phyloP scores from a whole-genome alignment of 92 coral and sea anemone species.

The Zoanthus sociatus region DNA sequence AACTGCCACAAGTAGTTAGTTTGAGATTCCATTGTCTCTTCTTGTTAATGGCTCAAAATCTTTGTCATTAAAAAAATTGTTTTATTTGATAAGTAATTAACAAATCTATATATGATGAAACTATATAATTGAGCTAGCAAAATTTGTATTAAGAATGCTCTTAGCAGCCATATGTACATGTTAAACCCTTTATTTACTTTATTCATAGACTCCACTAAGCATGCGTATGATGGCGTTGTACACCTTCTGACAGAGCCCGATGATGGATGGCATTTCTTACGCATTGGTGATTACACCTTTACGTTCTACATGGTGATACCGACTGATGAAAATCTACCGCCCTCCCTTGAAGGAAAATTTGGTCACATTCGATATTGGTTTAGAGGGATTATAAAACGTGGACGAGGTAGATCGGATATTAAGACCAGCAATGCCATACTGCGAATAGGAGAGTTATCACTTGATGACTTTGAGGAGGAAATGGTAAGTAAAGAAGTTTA shows the following conservation, averaged over 20 bases:
- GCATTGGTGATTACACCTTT: constrained; percentile 55
- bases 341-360: constrained; percentile 74
- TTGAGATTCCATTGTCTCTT: too few relatives aligned
- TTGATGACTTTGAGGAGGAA: constrained; percentile 64
- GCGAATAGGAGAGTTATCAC: constrained; percentile 60
- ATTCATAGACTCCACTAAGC: not conserved
- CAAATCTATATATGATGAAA: too few relatives aligned
- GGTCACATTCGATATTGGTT: constrained; percentile 81
- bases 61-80: too few relatives aligned
- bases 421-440: constrained; percentile 66
- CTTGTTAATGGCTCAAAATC: too few relatives aligned
- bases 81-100: too few relatives aligned
- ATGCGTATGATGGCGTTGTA: not conserved
- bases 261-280: not conserved
- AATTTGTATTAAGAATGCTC: too few relatives aligned
- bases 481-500: constrained; percentile 34
- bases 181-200: not conserved
- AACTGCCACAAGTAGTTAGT: too few relatives aligned
- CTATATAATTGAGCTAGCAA: too few relatives aligned
- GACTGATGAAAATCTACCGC: constrained; percentile 64
- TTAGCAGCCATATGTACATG: not conserved
- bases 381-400: constrained; percentile 71
- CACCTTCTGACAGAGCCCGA: not conserved
- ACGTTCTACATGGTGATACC: constrained; percentile 77
- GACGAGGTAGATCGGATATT: constrained; percentile 58